Percentiles rank a stretch among this genome's conserved stretches.
Evolutionary conservation across 2,888 invertebrate genomes (phyloP).

Genomic region (Nomada lathburiana): DNA sequence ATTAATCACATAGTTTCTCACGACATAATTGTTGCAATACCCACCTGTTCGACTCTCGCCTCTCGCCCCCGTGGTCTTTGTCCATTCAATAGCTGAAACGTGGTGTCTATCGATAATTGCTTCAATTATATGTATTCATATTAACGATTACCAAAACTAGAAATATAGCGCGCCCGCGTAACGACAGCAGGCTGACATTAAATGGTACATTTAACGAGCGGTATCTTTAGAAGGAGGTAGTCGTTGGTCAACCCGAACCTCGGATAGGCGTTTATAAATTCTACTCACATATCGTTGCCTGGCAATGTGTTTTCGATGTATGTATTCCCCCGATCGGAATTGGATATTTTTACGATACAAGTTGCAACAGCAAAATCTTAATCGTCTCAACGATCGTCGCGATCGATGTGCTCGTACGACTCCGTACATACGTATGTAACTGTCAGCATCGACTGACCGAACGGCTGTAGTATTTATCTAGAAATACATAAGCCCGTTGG

Average conservation of each 20-base stretch:
- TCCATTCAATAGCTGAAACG: constrained; percentile 43
- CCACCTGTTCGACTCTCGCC: constrained; percentile 43
- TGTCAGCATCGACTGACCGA: constrained; percentile 52
- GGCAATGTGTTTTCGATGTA: constrained; percentile 5
- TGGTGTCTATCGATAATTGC: constrained; percentile 56
- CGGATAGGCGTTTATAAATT: constrained; percentile 8
- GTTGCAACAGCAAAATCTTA: background rate
- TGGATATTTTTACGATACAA: constrained; percentile 9
- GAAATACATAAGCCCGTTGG: constrained; percentile 62
- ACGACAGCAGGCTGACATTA: constrained; percentile 39
- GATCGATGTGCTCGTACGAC: constrained; percentile 7
- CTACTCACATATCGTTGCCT: background rate
- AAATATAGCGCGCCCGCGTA: constrained; percentile 23
- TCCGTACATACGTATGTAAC: constrained; percentile 42
- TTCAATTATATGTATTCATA: constrained; percentile 52
- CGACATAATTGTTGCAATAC: constrained; percentile 65
- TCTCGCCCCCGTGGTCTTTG: constrained; percentile 31
- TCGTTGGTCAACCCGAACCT: constrained; percentile 4
- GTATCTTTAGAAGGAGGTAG: background rate
- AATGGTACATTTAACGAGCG: constrained; percentile 35
- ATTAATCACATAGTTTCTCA: constrained; percentile 75
- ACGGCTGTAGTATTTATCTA: constrained; percentile 46
- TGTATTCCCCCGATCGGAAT: background rate
- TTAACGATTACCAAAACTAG: constrained; percentile 32
- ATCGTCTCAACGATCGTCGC: constrained; percentile 20